Percentiles rank a stretch among this genome's conserved stretches.
Conservation (phyloP, 2,113 vertebrate genomes). For the Odocoileus hemionus region DNA sequence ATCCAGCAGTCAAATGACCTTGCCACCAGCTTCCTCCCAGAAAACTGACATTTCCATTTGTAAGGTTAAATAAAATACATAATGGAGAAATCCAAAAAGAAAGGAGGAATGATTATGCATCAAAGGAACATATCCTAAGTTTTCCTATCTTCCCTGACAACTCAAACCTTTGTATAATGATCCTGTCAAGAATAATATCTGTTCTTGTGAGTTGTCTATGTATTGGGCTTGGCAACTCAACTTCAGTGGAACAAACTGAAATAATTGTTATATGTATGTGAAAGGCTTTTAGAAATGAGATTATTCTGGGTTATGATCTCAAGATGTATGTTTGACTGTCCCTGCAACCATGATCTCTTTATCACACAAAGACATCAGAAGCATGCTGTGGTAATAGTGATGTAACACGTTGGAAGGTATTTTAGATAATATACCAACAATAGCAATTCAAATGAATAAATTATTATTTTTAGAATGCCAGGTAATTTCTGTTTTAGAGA, state of each 20-base stretch:
- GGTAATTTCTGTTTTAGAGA: not conserved
- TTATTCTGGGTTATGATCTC: constrained; percentile 49
- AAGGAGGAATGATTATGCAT: constrained; percentile 55
- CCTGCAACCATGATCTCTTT: not conserved
- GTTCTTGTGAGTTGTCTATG: constrained; percentile 59
- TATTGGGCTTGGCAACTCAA: constrained; percentile 52
- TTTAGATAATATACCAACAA: not conserved
- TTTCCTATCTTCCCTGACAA: constrained; percentile 69
- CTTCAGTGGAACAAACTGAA: constrained; percentile 60
- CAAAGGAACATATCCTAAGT: constrained; percentile 56
- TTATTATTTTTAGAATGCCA: not conserved
- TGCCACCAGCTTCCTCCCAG: constrained; percentile 71
- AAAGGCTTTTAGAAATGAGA: constrained; percentile 34
- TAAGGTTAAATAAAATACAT: constrained; percentile 76
- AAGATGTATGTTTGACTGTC: constrained; percentile 42
- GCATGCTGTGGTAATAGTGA: not conserved
- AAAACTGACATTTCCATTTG: constrained; percentile 74
- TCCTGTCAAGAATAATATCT: constrained; percentile 58
- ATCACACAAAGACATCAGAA: constrained; percentile 26
- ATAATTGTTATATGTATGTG: constrained; percentile 25
- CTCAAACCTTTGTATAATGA: constrained; percentile 69
- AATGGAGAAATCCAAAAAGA: constrained; percentile 46
- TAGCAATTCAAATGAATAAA: not conserved
- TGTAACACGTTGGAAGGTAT: not conserved
- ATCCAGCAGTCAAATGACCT: constrained; percentile 70